These are phyloP conservation scores for Ctenoplectra terminalis DNA, from an alignment of 1,140 invertebrate genomes.

Conservation along the genomic window DNA sequence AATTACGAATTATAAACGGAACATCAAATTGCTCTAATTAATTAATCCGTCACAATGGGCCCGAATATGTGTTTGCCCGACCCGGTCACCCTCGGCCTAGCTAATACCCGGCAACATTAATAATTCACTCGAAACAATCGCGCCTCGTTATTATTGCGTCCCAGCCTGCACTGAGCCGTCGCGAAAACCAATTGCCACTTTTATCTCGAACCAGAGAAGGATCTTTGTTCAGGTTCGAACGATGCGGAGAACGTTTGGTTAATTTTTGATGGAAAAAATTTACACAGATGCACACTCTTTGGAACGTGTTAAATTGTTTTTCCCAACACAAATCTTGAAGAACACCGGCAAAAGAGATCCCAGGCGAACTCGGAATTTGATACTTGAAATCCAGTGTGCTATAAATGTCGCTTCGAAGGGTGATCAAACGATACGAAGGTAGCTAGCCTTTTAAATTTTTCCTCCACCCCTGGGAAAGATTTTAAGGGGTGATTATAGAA, in stretches of 20 bases:
- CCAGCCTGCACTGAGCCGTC: neutral
- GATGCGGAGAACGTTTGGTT: too few species aligned
- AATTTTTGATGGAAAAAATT: too few species aligned
- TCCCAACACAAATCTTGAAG: neutral
- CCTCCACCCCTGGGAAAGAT: too few species aligned
- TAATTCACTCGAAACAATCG: slow-evolving; percentile 32
- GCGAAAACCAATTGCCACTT: neutral
- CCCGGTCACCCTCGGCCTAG: neutral
- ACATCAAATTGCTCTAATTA: slow-evolving; percentile 43
- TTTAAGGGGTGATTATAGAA: too few species aligned
- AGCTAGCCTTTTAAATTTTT: neutral
- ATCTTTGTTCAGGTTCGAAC: neutral
- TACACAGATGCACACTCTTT: too few species aligned
- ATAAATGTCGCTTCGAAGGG: neutral
- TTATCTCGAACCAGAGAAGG: neutral
- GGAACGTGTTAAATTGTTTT: too few species aligned
- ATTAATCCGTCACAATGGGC: slow-evolving; percentile 42
- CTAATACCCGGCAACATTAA: slow-evolving; percentile 23
- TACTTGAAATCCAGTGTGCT: slow-evolving; percentile 2
- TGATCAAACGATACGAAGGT: neutral
- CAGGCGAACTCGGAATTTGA: neutral
- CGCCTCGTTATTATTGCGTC: neutral
- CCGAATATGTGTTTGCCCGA: neutral
- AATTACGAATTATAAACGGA: slow-evolving; percentile 48
- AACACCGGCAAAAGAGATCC: neutral